Conservation (phyloP, 2,797 vertebrate species). For the Podarcis siculus region DNA sequence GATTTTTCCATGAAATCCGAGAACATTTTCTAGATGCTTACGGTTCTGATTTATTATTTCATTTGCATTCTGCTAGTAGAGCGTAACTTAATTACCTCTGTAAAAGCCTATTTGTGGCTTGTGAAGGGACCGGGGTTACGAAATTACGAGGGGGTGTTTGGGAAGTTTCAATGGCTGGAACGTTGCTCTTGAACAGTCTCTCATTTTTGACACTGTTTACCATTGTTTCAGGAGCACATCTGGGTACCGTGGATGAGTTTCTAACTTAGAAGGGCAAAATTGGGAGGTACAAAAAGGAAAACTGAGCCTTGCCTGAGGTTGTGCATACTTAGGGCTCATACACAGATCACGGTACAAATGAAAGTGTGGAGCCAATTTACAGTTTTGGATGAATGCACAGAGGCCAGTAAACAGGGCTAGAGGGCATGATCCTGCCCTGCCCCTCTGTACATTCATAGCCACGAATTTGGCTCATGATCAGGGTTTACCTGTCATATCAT, state of each 20-base stretch:
- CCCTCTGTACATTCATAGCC: background rate
- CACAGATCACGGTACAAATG: no score
- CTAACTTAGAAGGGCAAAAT: background rate
- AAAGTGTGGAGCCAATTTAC: background rate
- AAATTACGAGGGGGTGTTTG: constrained; percentile 63
- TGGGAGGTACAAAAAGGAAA: background rate
- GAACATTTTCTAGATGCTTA: constrained; percentile 61
- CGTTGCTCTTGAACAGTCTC: constrained; percentile 65
- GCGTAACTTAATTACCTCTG: constrained; percentile 40
- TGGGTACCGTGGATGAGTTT: background rate
- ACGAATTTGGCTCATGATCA: background rate
- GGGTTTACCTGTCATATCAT: background rate
- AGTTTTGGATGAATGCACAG: background rate
- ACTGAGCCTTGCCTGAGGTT: no score
- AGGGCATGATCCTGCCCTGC: background rate
- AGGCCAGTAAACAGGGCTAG: background rate
- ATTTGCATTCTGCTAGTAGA: constrained; percentile 53
- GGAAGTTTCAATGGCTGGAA: constrained; percentile 74
- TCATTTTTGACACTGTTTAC: constrained; percentile 70
- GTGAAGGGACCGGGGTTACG: constrained; percentile 60
- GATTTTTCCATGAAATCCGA: constrained; percentile 77
- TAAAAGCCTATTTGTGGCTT: constrained; percentile 44
- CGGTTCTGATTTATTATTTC: constrained; percentile 37
- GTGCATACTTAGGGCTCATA: background rate
- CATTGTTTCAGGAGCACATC: constrained; percentile 36